Base-by-base conservation (phyloP, 23 tunicate genomes). In the Halocynthia roretzi region DNA sequence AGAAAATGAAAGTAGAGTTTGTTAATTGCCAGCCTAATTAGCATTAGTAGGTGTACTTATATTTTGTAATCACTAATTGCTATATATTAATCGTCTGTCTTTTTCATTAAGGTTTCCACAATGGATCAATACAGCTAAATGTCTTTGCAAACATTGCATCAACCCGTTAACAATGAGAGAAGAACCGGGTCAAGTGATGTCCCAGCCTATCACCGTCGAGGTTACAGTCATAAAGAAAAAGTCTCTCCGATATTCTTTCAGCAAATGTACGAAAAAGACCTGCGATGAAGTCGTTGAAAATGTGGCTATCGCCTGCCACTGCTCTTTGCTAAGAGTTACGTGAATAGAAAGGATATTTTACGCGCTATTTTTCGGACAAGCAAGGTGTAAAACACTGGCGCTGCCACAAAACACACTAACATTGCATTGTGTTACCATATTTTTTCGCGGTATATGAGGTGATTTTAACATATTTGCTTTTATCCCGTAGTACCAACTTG, bases 131-230 rank as follows among this genome's bases (percentile, higher is more conserved):
- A 54, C 51, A 54, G 83, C 83, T 50, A 54, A 55, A 20, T 80
- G 83, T 52, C 76, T 80, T 50, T 80, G 83, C 50, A 8, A 51
- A 10, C 76, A 76, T 7, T 80, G 83, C 83, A 80, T 80, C 11
- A 80, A 49, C 51, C 51, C 63, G 12, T 15, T 8, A 23, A 68
- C 72, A 2, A 44, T 62, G 8, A 50, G 54, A 53, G 83, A 80
- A 74, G 78, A 53, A 8, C n/a, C 17, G 8, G 56, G 78, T 14
- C 31, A 74, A 19, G 78, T 74, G 40, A 44, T 50, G 17, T 74
- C 78, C 11, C 78, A 74, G 21, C 19, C 55, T 19, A 22, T 74
- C 9, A 21, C 65, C 22, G 78, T 74, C 4, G 78, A 74, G 22
- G 56, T 74, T 54, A 54, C 56, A 8, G 78, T 74, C 11, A 22